phyloP scores from a whole-genome alignment of 2,113 vertebrate genomes.

The Leiothrix lutea region DNA sequence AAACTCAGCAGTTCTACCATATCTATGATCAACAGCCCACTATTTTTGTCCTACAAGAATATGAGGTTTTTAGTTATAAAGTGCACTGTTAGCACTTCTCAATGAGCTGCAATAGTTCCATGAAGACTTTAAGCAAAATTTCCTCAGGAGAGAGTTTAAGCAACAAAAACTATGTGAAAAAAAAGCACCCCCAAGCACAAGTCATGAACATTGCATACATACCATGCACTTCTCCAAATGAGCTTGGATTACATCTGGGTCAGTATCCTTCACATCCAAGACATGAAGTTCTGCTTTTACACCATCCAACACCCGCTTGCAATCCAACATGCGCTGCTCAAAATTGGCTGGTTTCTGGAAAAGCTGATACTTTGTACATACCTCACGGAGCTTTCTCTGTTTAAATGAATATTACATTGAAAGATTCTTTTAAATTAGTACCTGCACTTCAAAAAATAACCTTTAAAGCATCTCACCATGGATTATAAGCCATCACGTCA shows the following conservation, averaged over 20 bases:
- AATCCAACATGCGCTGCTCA: slow-evolving; percentile 97
- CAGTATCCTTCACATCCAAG: slow-evolving; percentile 83
- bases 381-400: slow-evolving; percentile 93
- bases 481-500: neutral
- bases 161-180: neutral
- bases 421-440: neutral
- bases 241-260: slow-evolving; percentile 86
- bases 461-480: neutral
- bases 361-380: slow-evolving; percentile 95
- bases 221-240: slow-evolving; percentile 94
- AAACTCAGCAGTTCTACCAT: neutral
- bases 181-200: accelerated
- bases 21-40: neutral
- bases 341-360: slow-evolving; percentile 99
- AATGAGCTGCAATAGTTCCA: neutral
- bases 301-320: slow-evolving; percentile 87
- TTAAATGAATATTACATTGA: neutral
- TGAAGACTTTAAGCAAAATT: neutral
- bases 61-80: neutral
- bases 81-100: neutral
- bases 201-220: neutral
- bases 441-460: neutral
- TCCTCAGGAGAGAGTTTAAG: neutral
- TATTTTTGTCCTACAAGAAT: neutral
- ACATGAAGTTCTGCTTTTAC: slow-evolving; percentile 89